Evolutionary conservation across 2,113 vertebrate species (phyloP), one percentile per base, ranked within the genome.

Genomic region (Lucifuga dentata): DNA sequence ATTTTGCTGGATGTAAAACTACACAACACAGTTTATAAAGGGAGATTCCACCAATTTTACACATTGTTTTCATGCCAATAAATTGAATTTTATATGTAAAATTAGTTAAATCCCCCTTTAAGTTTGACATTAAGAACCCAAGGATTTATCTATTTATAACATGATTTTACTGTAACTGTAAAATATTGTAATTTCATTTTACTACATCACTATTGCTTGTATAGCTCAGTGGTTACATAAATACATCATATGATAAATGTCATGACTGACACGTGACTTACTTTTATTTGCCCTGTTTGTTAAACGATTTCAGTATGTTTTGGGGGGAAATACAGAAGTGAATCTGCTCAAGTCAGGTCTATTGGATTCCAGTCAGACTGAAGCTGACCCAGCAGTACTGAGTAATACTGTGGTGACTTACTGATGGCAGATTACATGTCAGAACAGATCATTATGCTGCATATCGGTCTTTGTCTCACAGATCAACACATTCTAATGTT

Each of bases 271-370:
- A 11, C 11, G 16, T 52, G 41, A 5, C 5, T 3, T 0, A 44
- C 1, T 21, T 40, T 29, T 5, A 16, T 69, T 43, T 12, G 21
- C 26, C 3, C 2, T 33, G 11, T 53, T 16, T 32, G 20, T 63
- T 40, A 61, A 11, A 16, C 23, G 33, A 32, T 59, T 67, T 55
- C 24, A 16, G 38, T n/a, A 12, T 5, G 65, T 4, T 33, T 19
- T 50, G 16, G 9, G 19, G 9, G 12, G 8, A 33, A 36, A 67
- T 41, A 68, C 40, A 85, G 86, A 89, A 87, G 72, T 80, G 84
- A 85, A 83, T 84, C 5, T 84, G 83, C 19, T 20, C 33, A 46
- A 26, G 33, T 36, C 60, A 12, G 39, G 80, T 86, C 76, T 76
- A 5, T 44, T 64, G 33, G 46, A 36, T 26, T 40, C 33, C 45